Conservation (phyloP, 30 jellyfish, hydroid and myxozoan genomes). For the Pseudorhiza aurosa region DNA sequence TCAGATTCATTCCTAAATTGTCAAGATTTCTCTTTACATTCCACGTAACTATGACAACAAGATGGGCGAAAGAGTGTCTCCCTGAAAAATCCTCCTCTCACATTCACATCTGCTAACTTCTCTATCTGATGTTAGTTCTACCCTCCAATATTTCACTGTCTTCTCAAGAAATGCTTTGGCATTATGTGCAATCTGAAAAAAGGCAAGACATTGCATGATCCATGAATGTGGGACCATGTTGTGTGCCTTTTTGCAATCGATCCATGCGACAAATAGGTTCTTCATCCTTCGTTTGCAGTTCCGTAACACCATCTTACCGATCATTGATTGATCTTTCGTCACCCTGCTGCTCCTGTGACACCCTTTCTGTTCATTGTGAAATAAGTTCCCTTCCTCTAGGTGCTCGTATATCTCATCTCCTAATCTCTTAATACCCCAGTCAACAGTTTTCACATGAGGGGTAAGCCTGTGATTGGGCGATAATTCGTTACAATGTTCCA, state of each 20-base stretch:
- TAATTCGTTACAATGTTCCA: not conserved
- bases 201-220: not conserved
- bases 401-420: not conserved
- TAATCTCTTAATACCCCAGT: slow-evolving; percentile 1
- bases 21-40: too few species aligned
- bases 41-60: too few species aligned
- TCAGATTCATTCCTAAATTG: too few species aligned
- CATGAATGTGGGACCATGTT: slow-evolving; percentile 44
- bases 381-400: slow-evolving; percentile 5
- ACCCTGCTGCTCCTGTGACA: not conserved
- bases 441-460: slow-evolving; percentile 15
- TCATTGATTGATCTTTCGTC: slow-evolving; percentile 14
- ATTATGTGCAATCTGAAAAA: not conserved
- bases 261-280: slow-evolving; percentile 14
- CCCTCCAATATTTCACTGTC: slow-evolving; percentile 5
- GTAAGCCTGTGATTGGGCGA: slow-evolving; percentile 10
- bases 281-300: slow-evolving; percentile 9
- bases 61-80: slow-evolving; percentile 18
- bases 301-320: not conserved
- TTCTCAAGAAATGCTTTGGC: not conserved
- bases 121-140: slow-evolving; percentile 8
- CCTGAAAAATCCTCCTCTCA: slow-evolving; percentile 8
- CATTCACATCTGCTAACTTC: not conserved
- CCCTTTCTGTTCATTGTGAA: slow-evolving; percentile 11
- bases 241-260: slow-evolving; percentile 39